Evolutionary conservation across 2,797 vertebrate species (phyloP), one percentile per base, ranked within the genome.

Genomic region (Ibycter americanus): DNA sequence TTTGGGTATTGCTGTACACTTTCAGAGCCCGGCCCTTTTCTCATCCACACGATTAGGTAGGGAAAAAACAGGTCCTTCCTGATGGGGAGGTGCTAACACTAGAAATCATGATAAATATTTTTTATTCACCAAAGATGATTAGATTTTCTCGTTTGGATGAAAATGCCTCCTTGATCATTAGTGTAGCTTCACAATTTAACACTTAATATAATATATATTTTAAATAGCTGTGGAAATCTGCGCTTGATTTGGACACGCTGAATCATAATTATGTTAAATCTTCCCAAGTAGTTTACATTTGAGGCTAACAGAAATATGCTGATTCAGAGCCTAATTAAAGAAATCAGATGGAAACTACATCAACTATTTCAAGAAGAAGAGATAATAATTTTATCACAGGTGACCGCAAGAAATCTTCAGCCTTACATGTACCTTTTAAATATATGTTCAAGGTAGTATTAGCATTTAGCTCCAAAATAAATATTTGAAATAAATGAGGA

Each of bases 291-390:
- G 44, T 63, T 87, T 89, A 89, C 25, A 70, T 54, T 58, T 90
- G 65, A 92, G 59, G 14, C 25, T 65, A 95, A 71, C 8, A 73
- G 44, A 85, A 89, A 95, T 59, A 79, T 15, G 29, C 65, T 93
- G 82, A 93, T 83, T 90, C 81, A 80, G 74, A 86, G 77, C 63
- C 47, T 88, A 92, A 90, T 79, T 89, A 80, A 90, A 83, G 36
- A 93, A 88, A 90, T 79, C 67, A 91, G 27, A 65, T 36, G 15
- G 51, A 92, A 94, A 87, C 42, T 40, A 70, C 36, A 87, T 84
- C 32, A 80, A 59, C 25, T 55, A 70, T 73, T 83, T 93, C 22
- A 82, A 82, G 47, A 86, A 73, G n/a, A 83, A 87, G 38, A 85
- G 83, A 94, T 83, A 36, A 91, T 90, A 76, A 59, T 91, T 78